Percentiles rank a stretch among this genome's conserved stretches.
Evolutionary conservation across 2,888 invertebrate genomes (phyloP).

Genomic region (Sphecodes monilicornis): DNA sequence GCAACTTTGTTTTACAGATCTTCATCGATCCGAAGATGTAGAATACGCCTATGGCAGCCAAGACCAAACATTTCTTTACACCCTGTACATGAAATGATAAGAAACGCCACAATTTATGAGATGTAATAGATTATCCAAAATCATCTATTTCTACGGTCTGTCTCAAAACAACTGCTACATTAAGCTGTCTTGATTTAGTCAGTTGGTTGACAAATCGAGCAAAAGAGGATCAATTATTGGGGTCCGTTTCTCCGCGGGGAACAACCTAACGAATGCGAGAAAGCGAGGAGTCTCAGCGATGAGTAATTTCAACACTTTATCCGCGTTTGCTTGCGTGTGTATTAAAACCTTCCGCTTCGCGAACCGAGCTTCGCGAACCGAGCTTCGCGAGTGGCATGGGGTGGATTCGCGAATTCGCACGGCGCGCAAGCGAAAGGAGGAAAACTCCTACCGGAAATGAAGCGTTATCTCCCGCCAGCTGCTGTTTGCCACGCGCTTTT

Average conservation of each 20-base stretch:
- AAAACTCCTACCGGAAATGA: conserved; percentile 21
- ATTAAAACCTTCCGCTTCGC: conserved; percentile 29
- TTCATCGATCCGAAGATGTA: no score
- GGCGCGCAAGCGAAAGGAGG: conserved; percentile 9
- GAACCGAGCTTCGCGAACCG: neutral
- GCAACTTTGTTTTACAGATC: no score
- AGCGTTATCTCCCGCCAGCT: conserved; percentile 37
- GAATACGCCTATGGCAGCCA: no score
- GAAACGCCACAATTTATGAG: no score
- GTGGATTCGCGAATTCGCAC: conserved; percentile 7
- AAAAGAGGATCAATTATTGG: conserved; percentile 31
- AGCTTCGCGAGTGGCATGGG: neutral
- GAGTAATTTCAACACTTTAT: conserved; percentile 27
- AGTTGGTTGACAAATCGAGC: neutral
- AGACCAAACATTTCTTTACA: no score
- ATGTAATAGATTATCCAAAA: no score
- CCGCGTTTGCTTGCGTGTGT: conserved; percentile 15
- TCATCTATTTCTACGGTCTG: no score
- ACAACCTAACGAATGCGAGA: neutral
- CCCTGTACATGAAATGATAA: no score
- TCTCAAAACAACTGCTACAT: no score
- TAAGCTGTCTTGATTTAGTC: neutral
- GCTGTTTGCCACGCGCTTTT: conserved; percentile 24
- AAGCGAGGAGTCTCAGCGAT: neutral
- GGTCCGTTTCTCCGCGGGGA: neutral